Evolutionary conservation across 2,888 invertebrate species (phyloP).

Genomic region (Dynastes tityus): DNA sequence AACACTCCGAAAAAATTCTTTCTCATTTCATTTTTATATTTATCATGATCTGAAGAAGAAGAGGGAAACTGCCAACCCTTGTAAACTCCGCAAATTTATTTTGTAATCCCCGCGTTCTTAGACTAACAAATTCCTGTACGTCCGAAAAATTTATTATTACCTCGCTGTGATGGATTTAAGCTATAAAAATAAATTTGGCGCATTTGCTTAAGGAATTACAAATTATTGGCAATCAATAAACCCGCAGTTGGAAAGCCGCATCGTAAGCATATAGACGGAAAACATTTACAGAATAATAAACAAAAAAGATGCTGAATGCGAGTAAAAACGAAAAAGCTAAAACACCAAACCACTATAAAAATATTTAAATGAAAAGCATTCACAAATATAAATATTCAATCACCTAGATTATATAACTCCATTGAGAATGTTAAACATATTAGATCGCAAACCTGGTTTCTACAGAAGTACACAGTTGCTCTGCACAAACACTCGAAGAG

Average conservation of each 20-base stretch:
- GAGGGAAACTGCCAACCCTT: constrained; percentile 12
- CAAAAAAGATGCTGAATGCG: constrained; percentile 2
- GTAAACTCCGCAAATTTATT: constrained; percentile 17
- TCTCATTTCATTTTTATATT: neutral
- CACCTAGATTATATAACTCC: too few species aligned
- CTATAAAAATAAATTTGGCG: constrained; percentile 29
- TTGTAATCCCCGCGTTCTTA: constrained; percentile 14
- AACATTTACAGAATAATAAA: constrained; percentile 23
- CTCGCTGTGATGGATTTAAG: constrained; percentile 28
- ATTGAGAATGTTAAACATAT: too few species aligned
- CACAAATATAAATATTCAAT: too few species aligned
- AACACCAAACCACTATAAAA: neutral
- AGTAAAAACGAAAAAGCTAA: constrained; percentile 3
- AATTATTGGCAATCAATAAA: constrained; percentile 36
- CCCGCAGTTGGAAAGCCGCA: neutral
- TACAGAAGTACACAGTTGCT: too few species aligned
- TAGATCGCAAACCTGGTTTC: too few species aligned
- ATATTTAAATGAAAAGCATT: too few species aligned
- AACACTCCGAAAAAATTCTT: too few species aligned
- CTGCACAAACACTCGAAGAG: too few species aligned
- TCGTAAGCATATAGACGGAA: constrained; percentile 2
- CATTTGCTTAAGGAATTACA: constrained; percentile 32
- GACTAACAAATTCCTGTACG: constrained; percentile 32
- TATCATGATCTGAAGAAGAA: neutral
- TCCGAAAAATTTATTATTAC: constrained; percentile 37